Evolutionary conservation across 2,888 invertebrate species (phyloP).

Genomic region (Bellardia bayeri): DNA sequence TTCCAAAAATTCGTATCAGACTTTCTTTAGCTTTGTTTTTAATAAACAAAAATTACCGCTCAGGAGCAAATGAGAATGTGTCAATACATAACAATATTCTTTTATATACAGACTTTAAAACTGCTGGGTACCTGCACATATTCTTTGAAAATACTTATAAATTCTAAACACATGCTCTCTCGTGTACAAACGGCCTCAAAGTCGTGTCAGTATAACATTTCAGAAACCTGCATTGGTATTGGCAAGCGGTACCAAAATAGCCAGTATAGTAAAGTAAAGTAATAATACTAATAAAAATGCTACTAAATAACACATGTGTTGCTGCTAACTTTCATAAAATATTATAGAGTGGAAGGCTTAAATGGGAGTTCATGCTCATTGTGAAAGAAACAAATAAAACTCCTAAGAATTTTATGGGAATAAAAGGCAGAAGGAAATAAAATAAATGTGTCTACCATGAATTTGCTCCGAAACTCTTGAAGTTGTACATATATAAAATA

Average conservation of each 20-base stretch:
- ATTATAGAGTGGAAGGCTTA: neutral
- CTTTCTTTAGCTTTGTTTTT: no score
- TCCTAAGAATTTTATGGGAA: constrained; percentile 18
- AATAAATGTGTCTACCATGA: neutral
- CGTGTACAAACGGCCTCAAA: neutral
- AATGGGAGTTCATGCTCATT: neutral
- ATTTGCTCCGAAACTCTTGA: neutral
- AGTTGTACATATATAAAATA: no score
- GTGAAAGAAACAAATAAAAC: constrained; percentile 12
- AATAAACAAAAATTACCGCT: no score
- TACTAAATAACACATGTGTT: constrained; percentile 43
- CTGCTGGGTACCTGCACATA: neutral
- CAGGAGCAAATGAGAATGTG: no score
- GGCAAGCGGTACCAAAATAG: neutral
- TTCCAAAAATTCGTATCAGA: no score
- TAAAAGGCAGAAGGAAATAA: neutral
- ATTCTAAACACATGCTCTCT: neutral
- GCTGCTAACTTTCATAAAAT: constrained; percentile 11
- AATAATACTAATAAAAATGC: constrained; percentile 37
- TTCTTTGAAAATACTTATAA: neutral
- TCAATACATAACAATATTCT: no score
- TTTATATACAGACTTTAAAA: no score
- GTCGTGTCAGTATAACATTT: neutral
- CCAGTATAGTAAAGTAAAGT: neutral
- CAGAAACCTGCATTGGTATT: neutral